Percentiles rank a stretch among this genome's conserved stretches.
Conservation (phyloP, 2,888 invertebrate species). For the Ligdia adustata region DNA sequence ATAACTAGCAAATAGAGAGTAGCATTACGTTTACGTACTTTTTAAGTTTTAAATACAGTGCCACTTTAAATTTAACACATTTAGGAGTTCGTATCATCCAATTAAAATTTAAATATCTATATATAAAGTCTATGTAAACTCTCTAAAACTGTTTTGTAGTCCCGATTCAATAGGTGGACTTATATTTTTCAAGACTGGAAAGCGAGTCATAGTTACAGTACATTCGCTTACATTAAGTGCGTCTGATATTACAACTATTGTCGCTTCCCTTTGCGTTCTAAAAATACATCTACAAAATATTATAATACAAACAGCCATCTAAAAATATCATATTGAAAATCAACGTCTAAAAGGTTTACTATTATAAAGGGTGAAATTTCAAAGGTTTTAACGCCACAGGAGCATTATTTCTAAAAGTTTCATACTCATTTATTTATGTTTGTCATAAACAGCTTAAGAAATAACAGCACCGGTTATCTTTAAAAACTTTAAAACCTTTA, state of each 20-base stretch:
- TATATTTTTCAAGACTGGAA: conserved; percentile 6
- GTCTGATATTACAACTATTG: no score
- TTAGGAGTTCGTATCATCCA: neutral
- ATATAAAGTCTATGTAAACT: conserved; percentile 19
- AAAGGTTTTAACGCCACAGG: no score
- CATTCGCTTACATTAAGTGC: no score
- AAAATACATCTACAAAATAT: conserved; percentile 58
- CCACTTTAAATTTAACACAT: neutral
- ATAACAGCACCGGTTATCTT: no score
- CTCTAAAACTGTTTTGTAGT: conserved; percentile 24
- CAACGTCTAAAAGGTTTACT: conserved; percentile 43
- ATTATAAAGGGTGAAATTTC: no score
- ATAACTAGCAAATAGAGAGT: no score
- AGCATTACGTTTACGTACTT: no score
- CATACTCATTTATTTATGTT: no score
- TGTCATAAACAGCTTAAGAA: no score
- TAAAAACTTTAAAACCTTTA: no score
- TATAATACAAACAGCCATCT: conserved; percentile 64
- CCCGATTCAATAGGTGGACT: conserved; percentile 18
- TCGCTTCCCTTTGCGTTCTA: conserved; percentile 44
- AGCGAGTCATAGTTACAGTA: conserved; percentile 6
- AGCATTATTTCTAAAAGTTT: no score
- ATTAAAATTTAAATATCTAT: conserved; percentile 2
- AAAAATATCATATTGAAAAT: conserved; percentile 65
- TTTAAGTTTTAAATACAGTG: no score